Evolutionary conservation across 2,113 vertebrate species (phyloP), one percentile per base, ranked within the genome.

Genomic region (Perognathus longimembris): DNA sequence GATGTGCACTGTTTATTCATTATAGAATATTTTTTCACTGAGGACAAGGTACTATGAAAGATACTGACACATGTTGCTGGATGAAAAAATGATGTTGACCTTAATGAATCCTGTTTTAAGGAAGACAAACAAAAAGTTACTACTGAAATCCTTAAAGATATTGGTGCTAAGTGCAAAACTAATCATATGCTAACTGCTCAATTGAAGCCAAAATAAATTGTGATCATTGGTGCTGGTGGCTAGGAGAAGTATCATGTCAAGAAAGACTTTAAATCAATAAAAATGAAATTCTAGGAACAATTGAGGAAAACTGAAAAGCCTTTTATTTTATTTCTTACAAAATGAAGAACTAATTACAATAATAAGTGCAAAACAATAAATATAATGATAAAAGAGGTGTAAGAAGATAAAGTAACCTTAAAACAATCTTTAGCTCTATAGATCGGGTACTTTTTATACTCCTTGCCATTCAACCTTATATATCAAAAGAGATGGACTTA

Each of bases 221-320:
- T 2, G 12, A 36, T 12, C 36, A 1, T 36, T 73, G 32, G 0
- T 63, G 14, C 14, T 86, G 4, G 5, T 6, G 8, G 40, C 1
- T 45, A 82, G 10, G 21, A 18, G 17, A 34, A 20, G 20, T 2
- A 82, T 82, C 32, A 57, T 76, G 6, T 77, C 6, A 61, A 30
- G 28, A 94, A 75, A 64, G 4, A 66, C 78, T 80, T 91, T 85
- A 73, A 17, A 28, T 57, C 4, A 82, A 75, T 42, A 79, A 8
- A 85, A 91, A 79, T 74, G 45, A 91, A 91, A 92, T 82, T 86
- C 50, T 80, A 70, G 34, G 36, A 57, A 7, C n/a, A 32, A 87
- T 42, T 82, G 79, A 75, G 22, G 21, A 79, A 63, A 12, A 88
- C 1, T 57, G 14, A 93, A 76, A 67, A 85, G 24, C 5, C 79